A percentile compares a stretch with the other conserved stretches of the same genome.
Conservation (phyloP, 2,113 vertebrate species). For the Charina bottae region DNA sequence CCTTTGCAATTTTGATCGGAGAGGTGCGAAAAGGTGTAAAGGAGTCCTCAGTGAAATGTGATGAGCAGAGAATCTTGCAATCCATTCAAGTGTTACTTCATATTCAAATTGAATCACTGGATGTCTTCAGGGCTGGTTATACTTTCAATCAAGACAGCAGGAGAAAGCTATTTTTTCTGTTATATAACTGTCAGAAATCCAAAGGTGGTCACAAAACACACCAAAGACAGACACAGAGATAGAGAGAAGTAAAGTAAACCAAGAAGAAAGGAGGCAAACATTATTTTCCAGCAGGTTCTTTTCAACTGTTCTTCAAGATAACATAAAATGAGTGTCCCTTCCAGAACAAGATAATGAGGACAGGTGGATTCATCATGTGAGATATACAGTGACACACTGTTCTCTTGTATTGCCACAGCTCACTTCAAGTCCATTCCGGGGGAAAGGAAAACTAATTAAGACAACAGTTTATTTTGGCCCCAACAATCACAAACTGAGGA, state of each 20-base stretch:
- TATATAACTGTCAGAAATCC: neutral
- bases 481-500: neutral
- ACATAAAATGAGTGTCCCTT: neutral
- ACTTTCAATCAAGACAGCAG: neutral
- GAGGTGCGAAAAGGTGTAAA: neutral
- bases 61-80: neutral
- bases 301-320: slow-evolving; percentile 5
- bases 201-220: slow-evolving; percentile 7
- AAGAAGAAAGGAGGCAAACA: neutral
- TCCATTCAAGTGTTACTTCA: neutral
- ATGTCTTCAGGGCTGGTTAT: neutral
- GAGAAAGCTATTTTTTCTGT: slow-evolving; percentile 8
- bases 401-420: neutral
- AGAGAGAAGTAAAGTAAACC: neutral
- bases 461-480: neutral
- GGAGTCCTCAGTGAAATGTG: neutral
- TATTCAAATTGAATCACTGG: neutral
- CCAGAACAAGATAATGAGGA: slow-evolving; percentile 15
- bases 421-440: neutral
- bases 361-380: neutral
- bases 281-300: neutral
- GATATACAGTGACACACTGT: neutral
- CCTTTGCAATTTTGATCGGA: neutral
- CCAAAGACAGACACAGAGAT: neutral
- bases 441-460: neutral